phyloP scores from a whole-genome alignment of 2,888 invertebrate species.

The Acanthosepion pharaonis region DNA sequence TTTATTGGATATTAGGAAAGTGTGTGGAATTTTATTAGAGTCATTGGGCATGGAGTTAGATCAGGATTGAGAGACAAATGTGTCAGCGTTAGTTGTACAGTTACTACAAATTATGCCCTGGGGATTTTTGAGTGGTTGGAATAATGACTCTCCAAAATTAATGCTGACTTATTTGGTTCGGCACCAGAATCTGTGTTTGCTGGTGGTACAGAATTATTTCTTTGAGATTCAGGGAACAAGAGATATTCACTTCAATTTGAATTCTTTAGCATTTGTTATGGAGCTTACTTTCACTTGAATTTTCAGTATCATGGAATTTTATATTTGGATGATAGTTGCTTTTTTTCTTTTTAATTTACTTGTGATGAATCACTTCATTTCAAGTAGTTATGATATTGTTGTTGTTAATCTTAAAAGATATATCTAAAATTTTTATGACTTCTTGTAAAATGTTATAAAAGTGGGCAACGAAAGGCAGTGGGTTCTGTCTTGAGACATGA shows the following conservation, averaged over 20 bases:
- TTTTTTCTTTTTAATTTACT: neutral
- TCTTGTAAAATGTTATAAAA: neutral
- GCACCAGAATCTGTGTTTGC: neutral
- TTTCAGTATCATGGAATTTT: neutral
- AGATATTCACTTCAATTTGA: neutral
- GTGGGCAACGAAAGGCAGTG: neutral
- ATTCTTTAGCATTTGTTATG: neutral
- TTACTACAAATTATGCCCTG: neutral
- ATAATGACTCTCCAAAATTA: constrained; percentile 8
- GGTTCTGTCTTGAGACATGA: neutral
- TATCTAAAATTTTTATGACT: neutral
- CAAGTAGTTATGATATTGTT: neutral
- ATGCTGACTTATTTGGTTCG: neutral
- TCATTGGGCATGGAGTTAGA: neutral
- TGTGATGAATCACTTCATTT: neutral
- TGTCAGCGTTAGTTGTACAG: neutral
- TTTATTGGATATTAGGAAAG: constrained; percentile 17
- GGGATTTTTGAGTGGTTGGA: neutral
- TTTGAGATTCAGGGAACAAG: neutral
- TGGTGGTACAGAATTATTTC: neutral
- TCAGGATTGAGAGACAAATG: neutral
- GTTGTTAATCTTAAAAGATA: neutral
- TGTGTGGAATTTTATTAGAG: neutral
- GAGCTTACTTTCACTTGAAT: neutral
- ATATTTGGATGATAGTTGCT: neutral